Evolutionary conservation across 1,140 invertebrate genomes (phyloP).

Genomic region (Drosophila sechellia): DNA sequence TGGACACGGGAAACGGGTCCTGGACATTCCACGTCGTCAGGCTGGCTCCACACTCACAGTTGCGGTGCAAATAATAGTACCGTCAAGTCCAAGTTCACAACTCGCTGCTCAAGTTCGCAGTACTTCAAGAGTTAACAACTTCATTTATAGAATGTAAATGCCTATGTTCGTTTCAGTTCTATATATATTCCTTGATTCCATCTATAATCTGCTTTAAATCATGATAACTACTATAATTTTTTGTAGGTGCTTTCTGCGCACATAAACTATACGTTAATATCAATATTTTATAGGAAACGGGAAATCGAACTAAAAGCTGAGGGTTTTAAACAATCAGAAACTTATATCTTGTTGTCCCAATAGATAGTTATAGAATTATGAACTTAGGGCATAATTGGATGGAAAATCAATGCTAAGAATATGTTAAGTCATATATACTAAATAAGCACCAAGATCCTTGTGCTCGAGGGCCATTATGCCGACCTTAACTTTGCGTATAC

Average conservation of each 20-base stretch:
- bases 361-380: neutral
- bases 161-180: too few species aligned
- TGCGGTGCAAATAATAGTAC: slow-evolving; percentile 34
- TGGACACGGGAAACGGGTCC: slow-evolving; percentile 24
- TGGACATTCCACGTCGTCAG: slow-evolving; percentile 62
- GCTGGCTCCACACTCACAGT: slow-evolving; percentile 38
- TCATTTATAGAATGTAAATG: neutral
- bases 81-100: slow-evolving; percentile 45
- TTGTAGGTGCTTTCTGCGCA: neutral
- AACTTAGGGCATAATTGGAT: neutral
- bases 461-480: slow-evolving; percentile 9
- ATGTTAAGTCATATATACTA: neutral
- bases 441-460: neutral
- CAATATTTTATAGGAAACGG: neutral
- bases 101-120: slow-evolving; percentile 1
- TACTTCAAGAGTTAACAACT: neutral
- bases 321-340: too few species aligned
- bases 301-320: neutral
- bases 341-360: neutral
- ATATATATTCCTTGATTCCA: neutral
- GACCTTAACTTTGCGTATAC: slow-evolving; percentile 15
- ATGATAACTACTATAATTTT: neutral
- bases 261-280: neutral
- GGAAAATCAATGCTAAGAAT: slow-evolving; percentile 4
- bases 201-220: neutral